Conservation (phyloP, 2,888 invertebrate genomes). For the Drosophila rellima region DNA sequence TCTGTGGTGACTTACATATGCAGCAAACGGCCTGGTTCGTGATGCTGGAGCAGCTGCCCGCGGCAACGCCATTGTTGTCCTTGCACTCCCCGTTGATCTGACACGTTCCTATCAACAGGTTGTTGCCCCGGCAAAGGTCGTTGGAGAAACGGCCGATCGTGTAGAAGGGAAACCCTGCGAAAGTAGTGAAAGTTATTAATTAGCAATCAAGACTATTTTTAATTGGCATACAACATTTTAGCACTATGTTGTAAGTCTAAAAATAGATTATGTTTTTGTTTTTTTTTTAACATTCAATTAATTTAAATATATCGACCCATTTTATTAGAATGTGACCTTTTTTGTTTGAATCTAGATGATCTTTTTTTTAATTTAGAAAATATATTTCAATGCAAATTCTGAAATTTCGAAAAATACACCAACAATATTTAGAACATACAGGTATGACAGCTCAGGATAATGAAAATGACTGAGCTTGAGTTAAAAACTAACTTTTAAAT, state of each 20-base stretch:
- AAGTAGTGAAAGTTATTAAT: conserved; percentile 2
- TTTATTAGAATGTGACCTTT: too few relatives aligned
- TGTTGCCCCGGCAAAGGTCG: conserved; percentile 89
- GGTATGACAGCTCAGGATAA: background rate
- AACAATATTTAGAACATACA: too few relatives aligned
- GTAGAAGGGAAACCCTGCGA: conserved; percentile 89
- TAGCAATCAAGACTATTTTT: conserved; percentile 1
- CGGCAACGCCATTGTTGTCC: conserved; percentile 89
- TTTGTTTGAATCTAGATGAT: too few relatives aligned
- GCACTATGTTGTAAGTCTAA: too few relatives aligned
- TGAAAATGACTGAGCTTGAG: background rate
- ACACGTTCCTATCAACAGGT: conserved; percentile 91
- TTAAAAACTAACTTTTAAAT: background rate
- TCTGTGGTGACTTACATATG: conserved; percentile 88
- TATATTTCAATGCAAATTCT: too few relatives aligned
- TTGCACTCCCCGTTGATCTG: conserved; percentile 91
- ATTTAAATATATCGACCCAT: too few relatives aligned
- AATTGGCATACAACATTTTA: too few relatives aligned
- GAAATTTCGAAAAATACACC: too few relatives aligned
- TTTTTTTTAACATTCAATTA: too few relatives aligned
- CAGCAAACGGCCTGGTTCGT: conserved; percentile 92
- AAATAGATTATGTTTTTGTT: too few relatives aligned
- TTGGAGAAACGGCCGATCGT: conserved; percentile 92
- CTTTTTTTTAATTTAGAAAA: too few relatives aligned
- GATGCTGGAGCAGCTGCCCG: conserved; percentile 90